Conservation (phyloP, 2,113 vertebrate species). For the human region GRCh38 chr12:41152001-41152500, state of each 20-base stretch:
- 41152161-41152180: not conserved
- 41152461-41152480: not conserved
- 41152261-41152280: not conserved
- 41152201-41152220: not conserved
- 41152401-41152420: not conserved
- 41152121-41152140: not conserved
- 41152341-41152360: not conserved
- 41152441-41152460: not conserved
- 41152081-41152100: not conserved
- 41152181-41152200: not conserved
- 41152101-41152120: not conserved
- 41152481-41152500: not conserved
- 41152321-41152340: not conserved
- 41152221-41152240: not conserved
- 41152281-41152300: not conserved
- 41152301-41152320: too few species aligned
- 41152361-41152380: not conserved
- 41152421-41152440: not conserved
- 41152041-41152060: not conserved
- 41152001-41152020: conserved; percentile 40
- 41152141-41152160: conserved; percentile 15
- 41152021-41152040: conserved; percentile 15
- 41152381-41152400: not conserved
- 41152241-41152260: not conserved
- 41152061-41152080: not conserved